These are phyloP conservation scores for Nymphalis urticae DNA, from an alignment of 2,888 invertebrate genomes.

Conservation along the genomic window DNA sequence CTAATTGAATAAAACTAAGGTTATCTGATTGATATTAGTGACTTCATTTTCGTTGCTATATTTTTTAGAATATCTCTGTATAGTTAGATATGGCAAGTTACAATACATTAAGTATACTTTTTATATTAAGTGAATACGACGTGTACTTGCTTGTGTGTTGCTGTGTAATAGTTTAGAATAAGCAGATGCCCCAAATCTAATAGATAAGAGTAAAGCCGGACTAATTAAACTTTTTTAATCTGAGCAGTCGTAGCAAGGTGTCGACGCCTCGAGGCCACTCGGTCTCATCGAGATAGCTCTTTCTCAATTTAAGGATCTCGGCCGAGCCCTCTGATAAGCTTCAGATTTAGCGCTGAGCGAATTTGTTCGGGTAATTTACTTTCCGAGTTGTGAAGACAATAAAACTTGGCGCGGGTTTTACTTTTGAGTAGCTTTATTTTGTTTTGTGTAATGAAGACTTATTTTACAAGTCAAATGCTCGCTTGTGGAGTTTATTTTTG, in stretches of 20 bases:
- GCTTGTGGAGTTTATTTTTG: slow-evolving; percentile 37
- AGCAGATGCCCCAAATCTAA: slow-evolving; percentile 42
- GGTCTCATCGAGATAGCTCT: slow-evolving; percentile 69
- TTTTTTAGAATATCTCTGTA: no score
- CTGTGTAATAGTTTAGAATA: neutral
- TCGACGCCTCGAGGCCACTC: slow-evolving; percentile 63
- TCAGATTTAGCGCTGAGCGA: slow-evolving; percentile 77
- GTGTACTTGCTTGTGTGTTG: no score
- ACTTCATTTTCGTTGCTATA: no score
- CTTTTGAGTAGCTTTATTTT: slow-evolving; percentile 67
- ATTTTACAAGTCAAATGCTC: slow-evolving; percentile 56
- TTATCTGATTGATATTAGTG: no score
- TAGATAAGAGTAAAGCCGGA: slow-evolving; percentile 52
- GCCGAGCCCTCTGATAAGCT: slow-evolving; percentile 71
- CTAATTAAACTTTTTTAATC: slow-evolving; percentile 77
- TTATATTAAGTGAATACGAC: no score
- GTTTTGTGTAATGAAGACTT: slow-evolving; percentile 65
- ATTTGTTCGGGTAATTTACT: slow-evolving; percentile 79
- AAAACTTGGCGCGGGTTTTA: slow-evolving; percentile 67
- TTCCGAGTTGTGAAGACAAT: slow-evolving; percentile 76
- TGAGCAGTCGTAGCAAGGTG: slow-evolving; percentile 60
- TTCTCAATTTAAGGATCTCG: slow-evolving; percentile 74
- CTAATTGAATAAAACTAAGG: no score
- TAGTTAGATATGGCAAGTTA: no score
- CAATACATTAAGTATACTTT: no score